Evolutionary conservation across 2,113 vertebrate genomes (phyloP).

Genomic region (Morone saxatilis): DNA sequence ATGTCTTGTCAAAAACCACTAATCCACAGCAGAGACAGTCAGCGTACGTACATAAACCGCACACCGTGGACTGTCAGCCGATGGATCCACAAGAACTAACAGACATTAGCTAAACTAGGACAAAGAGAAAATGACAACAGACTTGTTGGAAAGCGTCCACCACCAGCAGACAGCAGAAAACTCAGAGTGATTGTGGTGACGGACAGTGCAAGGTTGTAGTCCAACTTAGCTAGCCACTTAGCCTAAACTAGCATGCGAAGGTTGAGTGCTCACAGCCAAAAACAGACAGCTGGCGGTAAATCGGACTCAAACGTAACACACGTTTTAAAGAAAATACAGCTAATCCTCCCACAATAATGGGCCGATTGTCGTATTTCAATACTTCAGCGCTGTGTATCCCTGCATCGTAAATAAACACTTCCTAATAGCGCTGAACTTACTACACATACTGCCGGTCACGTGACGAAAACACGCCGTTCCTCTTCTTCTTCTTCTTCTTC

Average conservation of each 20-base stretch:
- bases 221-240: slow-evolving; percentile 47
- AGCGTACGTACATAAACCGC: neutral
- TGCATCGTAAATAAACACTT: slow-evolving; percentile 58
- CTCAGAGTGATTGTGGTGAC: neutral
- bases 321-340: slow-evolving; percentile 5
- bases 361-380: neutral
- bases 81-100: neutral
- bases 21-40: neutral
- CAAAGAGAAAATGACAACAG: neutral
- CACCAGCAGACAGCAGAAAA: neutral
- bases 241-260: slow-evolving; percentile 48
- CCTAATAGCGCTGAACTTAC: slow-evolving; percentile 44
- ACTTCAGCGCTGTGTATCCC: slow-evolving; percentile 26
- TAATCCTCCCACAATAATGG: neutral
- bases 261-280: neutral
- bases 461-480: slow-evolving; percentile 80
- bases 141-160: neutral
- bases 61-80: neutral
- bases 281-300: neutral
- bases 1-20: slow-evolving; percentile 19
- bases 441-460: slow-evolving; percentile 79
- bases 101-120: neutral
- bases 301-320: neutral
- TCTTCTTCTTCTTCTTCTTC: neutral
- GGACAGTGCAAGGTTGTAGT: slow-evolving; percentile 57